These are phyloP conservation scores for Champsocephalus gunnari DNA, from an alignment of 2,797 vertebrate species.

Conservation along the genomic window DNA sequence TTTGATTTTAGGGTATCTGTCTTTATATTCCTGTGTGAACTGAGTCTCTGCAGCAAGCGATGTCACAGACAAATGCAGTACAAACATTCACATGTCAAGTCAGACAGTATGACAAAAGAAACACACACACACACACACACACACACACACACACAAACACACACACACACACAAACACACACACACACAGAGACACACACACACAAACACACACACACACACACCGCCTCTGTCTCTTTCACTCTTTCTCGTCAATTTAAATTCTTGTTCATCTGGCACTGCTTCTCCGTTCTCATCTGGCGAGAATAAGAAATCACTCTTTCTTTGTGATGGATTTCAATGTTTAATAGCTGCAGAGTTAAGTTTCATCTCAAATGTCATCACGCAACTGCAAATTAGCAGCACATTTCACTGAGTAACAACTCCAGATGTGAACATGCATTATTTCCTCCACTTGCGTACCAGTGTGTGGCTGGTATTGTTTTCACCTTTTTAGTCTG, in stretches of 20 bases:
- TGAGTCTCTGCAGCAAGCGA: conserved; percentile 13
- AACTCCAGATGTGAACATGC: conserved; percentile 43
- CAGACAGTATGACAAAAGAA: not conserved
- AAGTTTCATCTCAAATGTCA: conserved; percentile 15
- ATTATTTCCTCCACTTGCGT: conserved; percentile 19
- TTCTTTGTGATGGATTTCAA: conserved; percentile 51
- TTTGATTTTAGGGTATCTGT: conserved; percentile 31
- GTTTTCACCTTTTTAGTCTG: too few relatives aligned
- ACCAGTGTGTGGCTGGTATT: too few relatives aligned
- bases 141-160: too few relatives aligned
- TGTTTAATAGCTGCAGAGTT: conserved; percentile 54
- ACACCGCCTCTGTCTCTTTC: not conserved
- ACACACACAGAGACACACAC: too few relatives aligned
- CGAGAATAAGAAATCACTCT: conserved; percentile 45
- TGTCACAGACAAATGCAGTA: conserved; percentile 18
- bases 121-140: too few relatives aligned
- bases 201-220: not conserved
- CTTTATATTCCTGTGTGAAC: conserved; percentile 33
- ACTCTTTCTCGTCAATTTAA: conserved; percentile 7
- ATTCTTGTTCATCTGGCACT: conserved; percentile 10
- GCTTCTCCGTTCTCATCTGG: conserved; percentile 34
- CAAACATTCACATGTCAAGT: conserved; percentile 9
- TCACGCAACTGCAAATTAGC: conserved; percentile 44
- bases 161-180: too few relatives aligned
- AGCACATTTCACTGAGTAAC: conserved; percentile 6